A percentile compares a stretch with the other conserved stretches of the same genome.
Evolutionary conservation across 2,113 vertebrate species (phyloP).

Genomic region (Tympanuchus pallidicinctus): DNA sequence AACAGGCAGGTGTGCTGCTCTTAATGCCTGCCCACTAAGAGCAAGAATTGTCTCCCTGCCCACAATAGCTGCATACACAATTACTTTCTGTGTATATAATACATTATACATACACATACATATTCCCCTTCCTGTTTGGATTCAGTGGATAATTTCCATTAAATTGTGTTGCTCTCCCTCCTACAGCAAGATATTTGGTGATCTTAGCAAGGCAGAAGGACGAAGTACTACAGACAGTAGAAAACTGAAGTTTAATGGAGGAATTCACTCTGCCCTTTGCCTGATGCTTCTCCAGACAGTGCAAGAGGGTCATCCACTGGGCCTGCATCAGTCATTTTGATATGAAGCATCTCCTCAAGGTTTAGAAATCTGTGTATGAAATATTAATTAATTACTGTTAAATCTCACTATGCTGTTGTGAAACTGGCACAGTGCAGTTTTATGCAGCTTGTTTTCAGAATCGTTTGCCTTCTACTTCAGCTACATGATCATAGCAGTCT

Average conservation of each 20-base stretch:
- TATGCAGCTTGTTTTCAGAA: constrained; percentile 40
- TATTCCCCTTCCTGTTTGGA: constrained; percentile 3
- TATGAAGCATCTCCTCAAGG: neutral
- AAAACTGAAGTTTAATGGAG: constrained; percentile 3
- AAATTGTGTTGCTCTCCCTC: constrained; percentile 16
- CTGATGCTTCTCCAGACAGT: neutral
- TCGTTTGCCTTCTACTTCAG: constrained; percentile 46
- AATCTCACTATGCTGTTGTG: neutral
- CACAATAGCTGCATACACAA: constrained; percentile 30
- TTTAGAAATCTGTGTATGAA: constrained; percentile 11
- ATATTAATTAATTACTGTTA: neutral
- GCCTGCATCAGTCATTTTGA: neutral
- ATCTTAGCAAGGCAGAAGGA: constrained; percentile 22
- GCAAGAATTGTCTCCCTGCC: constrained; percentile 39
- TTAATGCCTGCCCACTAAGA: constrained; percentile 34
- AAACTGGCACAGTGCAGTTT: constrained; percentile 16
- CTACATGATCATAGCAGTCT: constrained; percentile 22
- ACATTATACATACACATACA: neutral
- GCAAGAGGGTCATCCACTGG: neutral
- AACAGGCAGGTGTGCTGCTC: constrained; percentile 30
- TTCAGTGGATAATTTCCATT: neutral
- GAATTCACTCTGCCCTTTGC: neutral
- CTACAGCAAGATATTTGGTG: constrained; percentile 8
- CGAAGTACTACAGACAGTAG: neutral
- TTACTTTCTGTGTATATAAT: constrained; percentile 33